phyloP scores from a whole-genome alignment of 2,888 invertebrate species.

The Trachelus iudaicus region DNA sequence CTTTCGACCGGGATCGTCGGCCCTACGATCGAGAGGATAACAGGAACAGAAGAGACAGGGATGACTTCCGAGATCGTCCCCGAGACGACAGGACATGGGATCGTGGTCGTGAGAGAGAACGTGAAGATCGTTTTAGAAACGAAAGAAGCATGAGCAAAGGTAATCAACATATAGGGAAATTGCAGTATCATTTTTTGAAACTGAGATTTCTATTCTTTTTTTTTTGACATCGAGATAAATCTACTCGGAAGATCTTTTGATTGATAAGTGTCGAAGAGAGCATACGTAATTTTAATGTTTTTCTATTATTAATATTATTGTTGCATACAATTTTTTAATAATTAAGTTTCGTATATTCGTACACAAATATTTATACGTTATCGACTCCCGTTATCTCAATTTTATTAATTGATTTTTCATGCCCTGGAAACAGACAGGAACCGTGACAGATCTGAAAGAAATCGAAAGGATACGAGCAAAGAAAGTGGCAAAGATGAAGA shows the following conservation, averaged over 20 bases:
- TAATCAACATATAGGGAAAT: conserved; percentile 22
- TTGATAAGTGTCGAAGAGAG: neutral
- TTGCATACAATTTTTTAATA: neutral
- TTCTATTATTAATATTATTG: neutral
- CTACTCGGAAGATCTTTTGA: neutral
- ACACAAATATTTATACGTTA: neutral
- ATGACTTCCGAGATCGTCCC: conserved; percentile 32
- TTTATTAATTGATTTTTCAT: conserved; percentile 18
- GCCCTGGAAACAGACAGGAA: conserved; percentile 49
- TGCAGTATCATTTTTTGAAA: neutral
- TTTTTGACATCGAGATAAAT: neutral
- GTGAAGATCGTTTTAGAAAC: conserved; percentile 32
- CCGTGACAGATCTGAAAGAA: conserved; percentile 56
- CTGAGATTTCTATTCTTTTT: conserved; percentile 3
- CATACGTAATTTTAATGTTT: neutral
- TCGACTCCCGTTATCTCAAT: neutral
- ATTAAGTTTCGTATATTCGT: neutral
- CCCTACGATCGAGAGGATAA: conserved; percentile 22
- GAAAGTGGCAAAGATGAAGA: conserved; percentile 54
- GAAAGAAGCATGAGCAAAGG: conserved; percentile 38
- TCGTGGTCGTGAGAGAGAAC: conserved; percentile 25
- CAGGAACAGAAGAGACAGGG: conserved; percentile 37
- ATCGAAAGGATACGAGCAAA: conserved; percentile 55
- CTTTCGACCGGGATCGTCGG: conserved; percentile 29
- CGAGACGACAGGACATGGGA: conserved; percentile 41